Percentiles rank a stretch among this genome's conserved stretches.
phyloP scores from a whole-genome alignment of 2,888 invertebrate genomes.

The Galeruca laticollis region DNA sequence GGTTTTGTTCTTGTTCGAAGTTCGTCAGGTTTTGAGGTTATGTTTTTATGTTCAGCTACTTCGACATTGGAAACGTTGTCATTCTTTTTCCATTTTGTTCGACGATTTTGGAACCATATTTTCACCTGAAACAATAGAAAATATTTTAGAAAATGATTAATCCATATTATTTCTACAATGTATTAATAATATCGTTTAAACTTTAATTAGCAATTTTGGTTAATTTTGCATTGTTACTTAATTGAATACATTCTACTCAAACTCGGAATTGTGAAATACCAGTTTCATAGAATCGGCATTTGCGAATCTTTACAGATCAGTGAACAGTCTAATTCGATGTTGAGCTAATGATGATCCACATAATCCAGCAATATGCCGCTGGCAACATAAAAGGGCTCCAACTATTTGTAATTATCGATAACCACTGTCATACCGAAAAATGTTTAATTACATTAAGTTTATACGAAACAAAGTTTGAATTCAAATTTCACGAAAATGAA shows the following conservation, averaged over 20 bases:
- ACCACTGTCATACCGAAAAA: neutral
- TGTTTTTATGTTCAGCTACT: slow-evolving; percentile 84
- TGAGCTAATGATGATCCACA: slow-evolving; percentile 8
- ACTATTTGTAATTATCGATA: slow-evolving; percentile 1
- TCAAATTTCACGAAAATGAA: neutral
- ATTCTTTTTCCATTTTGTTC: slow-evolving; percentile 90
- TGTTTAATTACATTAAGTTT: neutral
- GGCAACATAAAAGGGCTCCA: neutral
- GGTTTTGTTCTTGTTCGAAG: slow-evolving; percentile 54
- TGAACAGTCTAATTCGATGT: slow-evolving; percentile 9
- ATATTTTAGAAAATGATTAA: slow-evolving; percentile 4
- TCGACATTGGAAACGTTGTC: slow-evolving; percentile 92
- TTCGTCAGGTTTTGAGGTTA: slow-evolving; percentile 57
- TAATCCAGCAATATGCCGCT: slow-evolving; percentile 6
- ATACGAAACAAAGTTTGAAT: neutral
- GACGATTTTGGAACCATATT: slow-evolving; percentile 91
- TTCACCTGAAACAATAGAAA: slow-evolving; percentile 75
- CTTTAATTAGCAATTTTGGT: neutral
- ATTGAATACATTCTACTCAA: neutral
- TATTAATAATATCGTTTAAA: neutral
- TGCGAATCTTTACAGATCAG: slow-evolving; percentile 3
- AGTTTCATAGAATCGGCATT: neutral
- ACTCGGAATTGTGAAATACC: neutral
- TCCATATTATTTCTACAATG: neutral
- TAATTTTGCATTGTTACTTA: neutral